A percentile compares a stretch with the other conserved stretches of the same genome.
Evolutionary conservation across 2,113 vertebrate species (phyloP).

Genomic region (Microcebus ravelobensis): DNA sequence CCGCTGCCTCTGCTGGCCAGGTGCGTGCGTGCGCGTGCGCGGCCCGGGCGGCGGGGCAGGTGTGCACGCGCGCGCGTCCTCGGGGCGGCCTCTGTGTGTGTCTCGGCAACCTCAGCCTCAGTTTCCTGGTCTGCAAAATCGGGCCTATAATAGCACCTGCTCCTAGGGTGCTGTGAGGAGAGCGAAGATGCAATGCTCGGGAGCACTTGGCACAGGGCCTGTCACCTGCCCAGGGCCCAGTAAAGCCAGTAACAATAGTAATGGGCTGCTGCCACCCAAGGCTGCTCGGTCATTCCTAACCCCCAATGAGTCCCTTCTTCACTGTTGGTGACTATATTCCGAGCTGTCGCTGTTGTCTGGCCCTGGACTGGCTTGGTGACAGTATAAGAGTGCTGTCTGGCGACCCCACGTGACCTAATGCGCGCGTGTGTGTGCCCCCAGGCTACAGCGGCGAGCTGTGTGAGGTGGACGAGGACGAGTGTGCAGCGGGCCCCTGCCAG

Average conservation of each 20-base stretch:
- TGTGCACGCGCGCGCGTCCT: not conserved
- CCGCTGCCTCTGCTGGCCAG: conserved; percentile 93
- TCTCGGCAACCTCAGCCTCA: not conserved
- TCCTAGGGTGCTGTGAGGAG: not conserved
- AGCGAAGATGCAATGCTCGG: fast-evolving
- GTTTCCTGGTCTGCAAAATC: not conserved
- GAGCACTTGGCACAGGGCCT: not conserved
- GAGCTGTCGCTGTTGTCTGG: not conserved
- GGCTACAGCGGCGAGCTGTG: conserved; percentile 92
- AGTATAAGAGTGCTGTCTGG: fast-evolving
- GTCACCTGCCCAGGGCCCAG: not conserved
- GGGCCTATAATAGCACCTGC: not conserved
- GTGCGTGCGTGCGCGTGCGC: conserved; percentile 77
- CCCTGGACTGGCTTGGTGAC: not conserved
- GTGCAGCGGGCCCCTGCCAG: conserved; percentile 87
- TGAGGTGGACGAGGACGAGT: conserved; percentile 93
- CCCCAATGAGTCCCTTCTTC: fast-evolving
- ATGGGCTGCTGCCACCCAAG: not conserved
- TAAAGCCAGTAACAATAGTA: not conserved
- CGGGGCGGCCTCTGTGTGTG: not conserved
- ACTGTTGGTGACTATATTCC: fast-evolving
- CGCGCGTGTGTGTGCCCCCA: conserved; percentile 65
- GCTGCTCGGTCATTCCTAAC: not conserved
- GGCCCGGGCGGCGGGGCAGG: fast-evolving
- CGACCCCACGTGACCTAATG: not conserved